Percentiles rank a stretch among this genome's conserved stretches.
These are phyloP conservation scores for Thymallus thymallus DNA, from an alignment of 2,113 vertebrate species.

Conservation along the genomic window DNA sequence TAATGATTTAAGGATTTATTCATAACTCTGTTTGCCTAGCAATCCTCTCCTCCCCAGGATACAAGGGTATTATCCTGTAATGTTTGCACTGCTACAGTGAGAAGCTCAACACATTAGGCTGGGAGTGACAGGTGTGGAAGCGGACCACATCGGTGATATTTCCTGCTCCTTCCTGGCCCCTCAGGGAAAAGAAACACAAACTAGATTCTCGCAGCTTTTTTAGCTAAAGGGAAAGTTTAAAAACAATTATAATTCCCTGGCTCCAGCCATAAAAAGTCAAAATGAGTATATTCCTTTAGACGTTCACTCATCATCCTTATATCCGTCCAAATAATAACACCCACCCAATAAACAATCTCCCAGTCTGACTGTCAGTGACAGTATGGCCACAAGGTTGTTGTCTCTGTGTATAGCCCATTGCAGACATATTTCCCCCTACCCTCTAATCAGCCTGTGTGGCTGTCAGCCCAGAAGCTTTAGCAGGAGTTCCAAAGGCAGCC, in stretches of 20 bases:
- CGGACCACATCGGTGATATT: not conserved
- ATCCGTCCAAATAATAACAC: not conserved
- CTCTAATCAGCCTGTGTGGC: not conserved
- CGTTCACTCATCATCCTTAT: not conserved
- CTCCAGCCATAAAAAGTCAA: not conserved
- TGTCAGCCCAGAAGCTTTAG: slow-evolving; percentile 20
- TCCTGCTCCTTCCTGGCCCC: not conserved
- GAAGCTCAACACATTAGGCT: not conserved
- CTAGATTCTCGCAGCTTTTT: not conserved
- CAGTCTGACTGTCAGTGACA: not conserved
- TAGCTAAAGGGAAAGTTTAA: not conserved
- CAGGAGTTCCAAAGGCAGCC: slow-evolving; percentile 15
- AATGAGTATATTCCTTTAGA: not conserved
- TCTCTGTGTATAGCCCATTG: not conserved
- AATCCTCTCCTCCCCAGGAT: not conserved
- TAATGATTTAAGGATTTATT: not conserved
- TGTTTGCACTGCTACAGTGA: not conserved
- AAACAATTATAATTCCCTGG: not conserved
- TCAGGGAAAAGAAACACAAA: not conserved
- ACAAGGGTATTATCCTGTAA: not conserved
- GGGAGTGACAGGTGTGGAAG: not conserved
- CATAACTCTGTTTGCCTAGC: not conserved
- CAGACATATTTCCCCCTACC: not conserved
- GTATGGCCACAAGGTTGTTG: not conserved
- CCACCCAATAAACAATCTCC: not conserved